A percentile compares a stretch with the other conserved stretches of the same genome.
phyloP scores from a whole-genome alignment of 2,113 vertebrate species.

The Hepsetus odoe region DNA sequence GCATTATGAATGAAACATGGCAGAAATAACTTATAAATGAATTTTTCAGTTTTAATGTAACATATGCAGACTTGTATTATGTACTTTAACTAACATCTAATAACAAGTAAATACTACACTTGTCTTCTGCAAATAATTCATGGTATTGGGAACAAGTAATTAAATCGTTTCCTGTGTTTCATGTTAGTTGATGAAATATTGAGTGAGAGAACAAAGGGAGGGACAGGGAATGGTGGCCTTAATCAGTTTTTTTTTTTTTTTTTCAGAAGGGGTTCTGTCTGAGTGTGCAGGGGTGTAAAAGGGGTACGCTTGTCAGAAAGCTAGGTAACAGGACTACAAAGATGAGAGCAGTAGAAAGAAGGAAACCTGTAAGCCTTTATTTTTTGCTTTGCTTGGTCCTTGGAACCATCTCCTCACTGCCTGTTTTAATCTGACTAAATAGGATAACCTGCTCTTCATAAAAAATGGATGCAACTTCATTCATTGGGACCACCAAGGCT shows the following conservation, averaged over 20 bases:
- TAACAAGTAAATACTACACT: constrained; percentile 29
- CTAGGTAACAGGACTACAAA: constrained; percentile 5
- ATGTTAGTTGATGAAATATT: constrained; percentile 40
- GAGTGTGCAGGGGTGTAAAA: constrained; percentile 15
- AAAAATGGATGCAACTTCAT: constrained; percentile 83
- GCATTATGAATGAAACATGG: no score
- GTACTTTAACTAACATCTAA: constrained; percentile 12
- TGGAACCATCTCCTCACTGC: constrained; percentile 57
- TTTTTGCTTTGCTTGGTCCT: constrained; percentile 56
- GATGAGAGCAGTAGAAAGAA: neutral
- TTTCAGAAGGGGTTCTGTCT: neutral
- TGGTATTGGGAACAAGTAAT: constrained; percentile 33
- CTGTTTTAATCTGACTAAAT: constrained; percentile 83
- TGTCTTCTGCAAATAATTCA: constrained; percentile 37
- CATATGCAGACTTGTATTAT: neutral
- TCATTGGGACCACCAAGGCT: constrained; percentile 68
- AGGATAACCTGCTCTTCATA: constrained; percentile 85
- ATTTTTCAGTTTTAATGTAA: neutral
- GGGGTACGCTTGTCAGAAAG: constrained; percentile 5
- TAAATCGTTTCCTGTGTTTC: constrained; percentile 38
- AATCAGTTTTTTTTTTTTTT: no score
- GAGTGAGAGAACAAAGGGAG: constrained; percentile 17
- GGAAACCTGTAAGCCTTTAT: constrained; percentile 42
- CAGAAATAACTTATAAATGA: neutral
- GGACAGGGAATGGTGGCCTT: constrained; percentile 45